These are phyloP conservation scores for Myocastor coypus DNA, from an alignment of 2,113 vertebrate species.

Conservation along the genomic window DNA sequence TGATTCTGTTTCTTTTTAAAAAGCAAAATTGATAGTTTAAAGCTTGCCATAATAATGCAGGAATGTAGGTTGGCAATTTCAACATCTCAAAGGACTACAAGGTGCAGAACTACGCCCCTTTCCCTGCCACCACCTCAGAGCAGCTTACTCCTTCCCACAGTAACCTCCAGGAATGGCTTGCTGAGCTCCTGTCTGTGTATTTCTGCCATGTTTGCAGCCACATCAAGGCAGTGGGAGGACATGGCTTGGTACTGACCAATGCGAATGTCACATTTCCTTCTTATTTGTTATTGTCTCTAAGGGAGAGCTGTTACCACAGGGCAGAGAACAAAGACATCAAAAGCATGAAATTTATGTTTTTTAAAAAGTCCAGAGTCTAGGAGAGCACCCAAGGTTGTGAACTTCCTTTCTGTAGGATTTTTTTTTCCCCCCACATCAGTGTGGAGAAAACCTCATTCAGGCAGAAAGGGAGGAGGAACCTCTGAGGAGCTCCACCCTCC, in stretches of 20 bases:
- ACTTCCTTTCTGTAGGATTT: background rate
- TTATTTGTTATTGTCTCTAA: background rate
- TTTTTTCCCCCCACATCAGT: background rate
- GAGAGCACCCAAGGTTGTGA: background rate
- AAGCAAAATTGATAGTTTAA: background rate
- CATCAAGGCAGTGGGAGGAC: background rate
- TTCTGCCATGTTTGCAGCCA: too few species aligned
- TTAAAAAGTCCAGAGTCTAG: background rate
- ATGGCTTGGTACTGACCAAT: fast-evolving
- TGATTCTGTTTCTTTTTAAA: background rate
- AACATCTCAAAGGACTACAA: background rate
- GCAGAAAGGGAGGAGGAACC: background rate
- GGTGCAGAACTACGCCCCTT: background rate
- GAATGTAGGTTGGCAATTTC: background rate
- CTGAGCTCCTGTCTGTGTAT: background rate
- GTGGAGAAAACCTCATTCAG: background rate
- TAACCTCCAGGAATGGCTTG: background rate
- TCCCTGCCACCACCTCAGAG: background rate
- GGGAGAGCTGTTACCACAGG: background rate
- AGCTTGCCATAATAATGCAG: background rate
- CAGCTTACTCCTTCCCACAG: background rate
- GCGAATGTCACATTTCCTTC: background rate
- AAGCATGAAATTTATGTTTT: background rate
- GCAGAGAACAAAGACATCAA: background rate
- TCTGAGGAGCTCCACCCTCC: background rate